Conservation (phyloP, 2,113 vertebrate species). For the Echinops telfairi region DNA sequence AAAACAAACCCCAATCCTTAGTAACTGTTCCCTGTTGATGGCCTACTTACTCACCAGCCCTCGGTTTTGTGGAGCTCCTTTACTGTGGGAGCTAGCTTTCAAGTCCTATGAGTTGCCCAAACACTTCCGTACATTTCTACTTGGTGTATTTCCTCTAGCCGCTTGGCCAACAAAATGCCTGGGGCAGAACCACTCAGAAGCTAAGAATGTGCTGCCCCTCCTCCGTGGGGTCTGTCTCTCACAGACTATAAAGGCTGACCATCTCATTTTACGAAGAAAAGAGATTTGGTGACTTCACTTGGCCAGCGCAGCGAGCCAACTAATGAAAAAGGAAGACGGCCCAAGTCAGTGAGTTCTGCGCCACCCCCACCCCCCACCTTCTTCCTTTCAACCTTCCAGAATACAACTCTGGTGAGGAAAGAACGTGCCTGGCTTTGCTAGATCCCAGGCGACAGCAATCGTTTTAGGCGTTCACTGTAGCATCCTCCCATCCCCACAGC, state of each 20-base stretch:
- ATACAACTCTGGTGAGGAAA: neutral
- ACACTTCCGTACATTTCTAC: constrained; percentile 23
- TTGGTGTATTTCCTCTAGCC: constrained; percentile 62
- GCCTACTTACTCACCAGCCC: constrained; percentile 63
- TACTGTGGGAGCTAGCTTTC: constrained; percentile 65
- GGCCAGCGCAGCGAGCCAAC: constrained; percentile 15
- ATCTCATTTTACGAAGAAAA: constrained; percentile 54
- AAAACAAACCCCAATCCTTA: neutral
- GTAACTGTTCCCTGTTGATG: constrained; percentile 59
- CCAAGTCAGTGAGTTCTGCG: neutral
- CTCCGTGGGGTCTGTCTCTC: neutral
- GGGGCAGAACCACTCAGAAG: constrained; percentile 52
- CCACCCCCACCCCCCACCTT: neutral
- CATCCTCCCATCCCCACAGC: neutral
- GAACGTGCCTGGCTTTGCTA: neutral
- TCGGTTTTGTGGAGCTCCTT: constrained; percentile 58
- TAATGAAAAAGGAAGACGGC: neutral
- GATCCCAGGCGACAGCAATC: neutral
- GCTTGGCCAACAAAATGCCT: constrained; percentile 42
- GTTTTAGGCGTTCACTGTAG: neutral
- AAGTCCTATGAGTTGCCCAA: constrained; percentile 41
- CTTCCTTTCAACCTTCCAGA: neutral
- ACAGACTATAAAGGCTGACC: constrained; percentile 38
- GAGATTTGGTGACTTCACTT: constrained; percentile 43
- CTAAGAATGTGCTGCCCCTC: constrained; percentile 38